Evolutionary conservation across 2,888 invertebrate species (phyloP).

Genomic region (Microctonus aethiopoides): DNA sequence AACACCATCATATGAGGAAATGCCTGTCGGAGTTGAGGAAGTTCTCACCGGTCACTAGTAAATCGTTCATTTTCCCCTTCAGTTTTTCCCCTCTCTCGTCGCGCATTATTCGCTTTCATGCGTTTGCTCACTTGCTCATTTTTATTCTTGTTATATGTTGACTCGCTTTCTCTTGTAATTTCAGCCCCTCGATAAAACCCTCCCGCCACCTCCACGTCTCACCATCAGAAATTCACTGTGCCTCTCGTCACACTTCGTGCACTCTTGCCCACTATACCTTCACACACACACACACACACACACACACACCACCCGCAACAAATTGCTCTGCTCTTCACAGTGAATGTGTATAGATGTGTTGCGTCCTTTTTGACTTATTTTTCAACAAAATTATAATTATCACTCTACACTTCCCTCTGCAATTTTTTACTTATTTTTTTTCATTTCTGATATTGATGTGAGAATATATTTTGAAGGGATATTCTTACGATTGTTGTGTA

Average conservation of each 20-base stretch:
- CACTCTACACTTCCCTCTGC: background rate
- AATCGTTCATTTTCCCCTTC: constrained; percentile 16
- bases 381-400: constrained; percentile 2
- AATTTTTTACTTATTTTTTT: background rate
- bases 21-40: constrained; percentile 16
- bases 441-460: too few relatives aligned
- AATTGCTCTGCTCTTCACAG: constrained; percentile 9
- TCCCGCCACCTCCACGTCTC: background rate
- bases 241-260: constrained; percentile 22
- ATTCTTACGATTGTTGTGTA: too few relatives aligned
- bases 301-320: constrained; percentile 10
- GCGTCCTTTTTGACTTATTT: background rate
- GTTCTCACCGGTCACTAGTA: constrained; percentile 27
- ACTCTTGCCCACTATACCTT: background rate
- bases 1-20: background rate
- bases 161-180: constrained; percentile 1
- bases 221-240: background rate
- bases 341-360: background rate
- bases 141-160: background rate
- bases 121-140: constrained; percentile 23
- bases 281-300: too few relatives aligned
- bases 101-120: constrained; percentile 7
- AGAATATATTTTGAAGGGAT: too few relatives aligned
- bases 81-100: background rate
- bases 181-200: constrained; percentile 14